Evolutionary conservation across 2,797 vertebrate species (phyloP).

Genomic region (Paedocypris micromegethes): DNA sequence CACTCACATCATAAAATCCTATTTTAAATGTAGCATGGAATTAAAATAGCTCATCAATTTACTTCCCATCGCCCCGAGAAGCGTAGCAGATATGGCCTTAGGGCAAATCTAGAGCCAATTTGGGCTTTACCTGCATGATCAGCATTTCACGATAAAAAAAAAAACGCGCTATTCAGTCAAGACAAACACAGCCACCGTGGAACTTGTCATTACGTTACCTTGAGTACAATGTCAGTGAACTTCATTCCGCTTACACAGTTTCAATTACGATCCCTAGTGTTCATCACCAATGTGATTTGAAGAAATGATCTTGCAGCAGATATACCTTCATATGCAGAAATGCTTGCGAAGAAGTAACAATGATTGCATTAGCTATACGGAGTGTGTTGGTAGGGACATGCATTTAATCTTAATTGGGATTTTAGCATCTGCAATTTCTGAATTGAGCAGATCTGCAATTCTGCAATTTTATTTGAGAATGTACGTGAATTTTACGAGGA

Average conservation of each 20-base stretch:
- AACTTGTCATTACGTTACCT: not conserved
- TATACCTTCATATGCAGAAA: not conserved
- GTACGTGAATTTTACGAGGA: no score
- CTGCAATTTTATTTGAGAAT: no score
- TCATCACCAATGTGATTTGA: not conserved
- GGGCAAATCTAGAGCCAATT: constrained; percentile 17
- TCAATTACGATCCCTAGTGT: not conserved
- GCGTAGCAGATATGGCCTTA: constrained; percentile 2
- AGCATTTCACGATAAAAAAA: constrained; percentile 1
- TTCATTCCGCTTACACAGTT: not conserved
- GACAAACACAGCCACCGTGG: not conserved
- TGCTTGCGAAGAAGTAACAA: no score
- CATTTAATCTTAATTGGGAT: no score
- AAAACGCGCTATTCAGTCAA: not conserved
- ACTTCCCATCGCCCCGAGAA: constrained; percentile 8
- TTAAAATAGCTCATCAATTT: constrained; percentile 30
- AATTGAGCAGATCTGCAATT: no score
- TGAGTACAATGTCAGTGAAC: not conserved
- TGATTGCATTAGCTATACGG: no score
- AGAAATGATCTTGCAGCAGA: not conserved
- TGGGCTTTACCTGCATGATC: constrained; percentile 18
- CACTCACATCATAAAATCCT: constrained; percentile 27
- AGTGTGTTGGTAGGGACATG: no score
- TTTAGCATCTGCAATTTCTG: no score
- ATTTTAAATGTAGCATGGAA: constrained; percentile 23